Evolutionary conservation across 1,140 invertebrate genomes (phyloP).

Genomic region (Zelostemma sp.): DNA sequence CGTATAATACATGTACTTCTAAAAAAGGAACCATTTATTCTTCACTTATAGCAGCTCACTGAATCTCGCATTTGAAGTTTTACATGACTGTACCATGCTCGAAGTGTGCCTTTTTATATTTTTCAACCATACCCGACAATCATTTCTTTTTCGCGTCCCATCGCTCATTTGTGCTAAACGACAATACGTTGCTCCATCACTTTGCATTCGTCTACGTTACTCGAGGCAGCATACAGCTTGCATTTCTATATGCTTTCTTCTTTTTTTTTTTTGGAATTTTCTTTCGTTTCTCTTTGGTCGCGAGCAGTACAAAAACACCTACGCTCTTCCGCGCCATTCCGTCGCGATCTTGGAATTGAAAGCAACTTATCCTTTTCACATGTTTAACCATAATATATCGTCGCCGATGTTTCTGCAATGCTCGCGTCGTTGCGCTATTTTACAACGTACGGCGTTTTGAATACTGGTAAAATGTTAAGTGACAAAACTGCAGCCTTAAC

Average conservation of each 20-base stretch:
- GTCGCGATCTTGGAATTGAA: slow-evolving; percentile 4
- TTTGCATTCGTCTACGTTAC: slow-evolving; percentile 43
- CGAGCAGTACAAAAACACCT: neutral
- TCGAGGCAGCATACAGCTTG: slow-evolving; percentile 48
- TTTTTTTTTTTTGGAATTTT: slow-evolving; percentile 24
- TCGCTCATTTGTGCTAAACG: slow-evolving; percentile 65
- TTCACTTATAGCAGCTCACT: slow-evolving; percentile 57
- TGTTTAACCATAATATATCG: too few relatives aligned
- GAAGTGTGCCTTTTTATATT: slow-evolving; percentile 18
- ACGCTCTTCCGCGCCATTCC: slow-evolving; percentile 1
- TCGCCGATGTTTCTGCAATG: slow-evolving; percentile 1
- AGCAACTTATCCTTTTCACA: too few relatives aligned
- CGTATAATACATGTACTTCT: slow-evolving; percentile 44
- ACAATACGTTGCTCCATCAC: slow-evolving; percentile 60
- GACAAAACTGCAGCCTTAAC: slow-evolving; percentile 65
- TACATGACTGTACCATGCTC: slow-evolving; percentile 48
- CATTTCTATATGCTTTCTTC: slow-evolving; percentile 5
- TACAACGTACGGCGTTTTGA: slow-evolving; percentile 58
- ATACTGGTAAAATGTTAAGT: slow-evolving; percentile 68
- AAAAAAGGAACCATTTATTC: slow-evolving; percentile 25
- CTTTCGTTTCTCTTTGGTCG: slow-evolving; percentile 18
- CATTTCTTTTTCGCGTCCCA: slow-evolving; percentile 24
- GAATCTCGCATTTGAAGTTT: slow-evolving; percentile 35
- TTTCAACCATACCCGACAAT: slow-evolving; percentile 15
- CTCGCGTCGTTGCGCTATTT: slow-evolving; percentile 28